phyloP scores from a whole-genome alignment of 2,888 invertebrate genomes.

The Lasius platythorax region DNA sequence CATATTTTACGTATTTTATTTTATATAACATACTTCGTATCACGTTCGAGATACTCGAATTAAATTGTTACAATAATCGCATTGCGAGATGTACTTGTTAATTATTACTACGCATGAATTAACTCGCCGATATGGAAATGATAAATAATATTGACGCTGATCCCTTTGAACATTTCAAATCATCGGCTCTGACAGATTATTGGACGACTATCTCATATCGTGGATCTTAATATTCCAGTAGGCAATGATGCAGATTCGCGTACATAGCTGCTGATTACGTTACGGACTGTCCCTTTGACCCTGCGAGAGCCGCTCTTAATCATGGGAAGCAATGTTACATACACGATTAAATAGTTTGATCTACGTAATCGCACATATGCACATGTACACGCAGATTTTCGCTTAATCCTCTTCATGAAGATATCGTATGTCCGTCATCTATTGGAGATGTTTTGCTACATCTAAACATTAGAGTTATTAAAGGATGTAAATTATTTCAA shows the following conservation, averaged over 20 bases:
- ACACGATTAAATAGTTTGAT: conserved; percentile 58
- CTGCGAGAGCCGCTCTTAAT: conserved; percentile 54
- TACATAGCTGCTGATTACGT: conserved; percentile 51
- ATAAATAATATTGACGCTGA: conserved; percentile 7
- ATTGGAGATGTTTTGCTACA: background rate
- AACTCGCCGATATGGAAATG: background rate
- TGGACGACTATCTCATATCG: conserved; percentile 36
- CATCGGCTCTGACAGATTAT: conserved; percentile 28
- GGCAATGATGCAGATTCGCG: conserved; percentile 37
- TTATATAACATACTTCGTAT: background rate
- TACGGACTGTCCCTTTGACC: conserved; percentile 55
- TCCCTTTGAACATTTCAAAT: conserved; percentile 37
- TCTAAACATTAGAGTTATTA: background rate
- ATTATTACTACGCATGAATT: background rate
- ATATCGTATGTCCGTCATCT: background rate
- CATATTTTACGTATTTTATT: background rate
- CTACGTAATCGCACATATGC: background rate
- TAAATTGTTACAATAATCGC: conserved; percentile 4
- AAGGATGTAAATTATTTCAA: background rate
- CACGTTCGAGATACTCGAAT: background rate
- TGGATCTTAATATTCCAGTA: conserved; percentile 56
- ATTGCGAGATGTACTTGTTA: background rate
- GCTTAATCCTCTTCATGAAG: conserved; percentile 22
- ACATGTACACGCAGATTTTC: background rate
- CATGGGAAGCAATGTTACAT: conserved; percentile 49